phyloP scores from a whole-genome alignment of 2,888 invertebrate genomes.

The Parnassius smintheus region DNA sequence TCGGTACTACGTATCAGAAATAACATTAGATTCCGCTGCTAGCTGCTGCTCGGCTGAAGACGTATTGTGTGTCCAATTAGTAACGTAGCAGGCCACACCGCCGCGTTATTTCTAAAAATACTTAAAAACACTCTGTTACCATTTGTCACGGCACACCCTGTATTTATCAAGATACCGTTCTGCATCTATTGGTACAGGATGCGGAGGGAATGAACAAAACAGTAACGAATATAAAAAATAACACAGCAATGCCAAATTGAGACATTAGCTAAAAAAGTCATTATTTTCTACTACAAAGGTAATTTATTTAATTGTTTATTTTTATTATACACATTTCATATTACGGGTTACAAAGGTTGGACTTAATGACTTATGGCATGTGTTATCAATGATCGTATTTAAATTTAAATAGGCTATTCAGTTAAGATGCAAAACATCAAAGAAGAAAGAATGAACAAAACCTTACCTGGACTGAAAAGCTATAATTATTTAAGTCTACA shows the following conservation, averaged over 20 bases:
- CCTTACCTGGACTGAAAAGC: no score
- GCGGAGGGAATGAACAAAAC: conserved; percentile 28
- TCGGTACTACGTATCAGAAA: conserved; percentile 31
- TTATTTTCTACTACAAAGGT: no score
- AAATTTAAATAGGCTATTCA: no score
- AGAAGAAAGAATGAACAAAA: no score
- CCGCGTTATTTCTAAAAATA: conserved; percentile 71
- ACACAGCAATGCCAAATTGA: conserved; percentile 2
- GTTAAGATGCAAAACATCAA: no score
- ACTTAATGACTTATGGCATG: no score
- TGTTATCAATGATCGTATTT: no score
- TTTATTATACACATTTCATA: no score
- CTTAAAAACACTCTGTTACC: conserved; percentile 76
- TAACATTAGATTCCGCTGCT: conserved; percentile 36
- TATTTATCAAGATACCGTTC: conserved; percentile 76
- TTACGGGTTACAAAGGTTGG: no score
- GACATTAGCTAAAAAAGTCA: background rate
- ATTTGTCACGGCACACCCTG: conserved; percentile 77
- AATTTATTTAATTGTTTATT: no score
- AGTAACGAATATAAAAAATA: background rate
- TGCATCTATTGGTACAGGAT: conserved; percentile 52
- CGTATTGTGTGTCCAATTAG: conserved; percentile 77
- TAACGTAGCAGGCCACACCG: conserved; percentile 49
- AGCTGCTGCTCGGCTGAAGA: conserved; percentile 48
- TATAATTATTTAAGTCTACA: no score